Evolutionary conservation across 2,797 vertebrate genomes (phyloP), one percentile per base, ranked within the genome.

Genomic region (Halcyon chelicuti): DNA sequence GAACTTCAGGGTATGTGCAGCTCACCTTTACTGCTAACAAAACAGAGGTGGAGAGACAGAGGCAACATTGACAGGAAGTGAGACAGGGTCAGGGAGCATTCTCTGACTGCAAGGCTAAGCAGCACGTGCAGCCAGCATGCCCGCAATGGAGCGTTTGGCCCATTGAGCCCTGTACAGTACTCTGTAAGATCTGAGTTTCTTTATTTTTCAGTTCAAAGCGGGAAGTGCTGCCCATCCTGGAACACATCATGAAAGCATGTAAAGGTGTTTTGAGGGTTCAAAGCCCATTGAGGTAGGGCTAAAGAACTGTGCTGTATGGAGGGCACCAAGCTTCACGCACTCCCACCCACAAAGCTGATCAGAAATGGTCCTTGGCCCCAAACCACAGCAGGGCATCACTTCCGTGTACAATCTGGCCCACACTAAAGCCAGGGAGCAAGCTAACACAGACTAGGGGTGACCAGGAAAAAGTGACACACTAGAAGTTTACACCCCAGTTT

Each of bases 61-160:
- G 51, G 25, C 25, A 65, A 25, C 8, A 54, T 25, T 22, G 58
- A 25, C 0, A 0, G 14, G 16, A 49, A 63, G 31, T 22, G 39
- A 63, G 73, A 44, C 18, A n/a, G 39, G 7, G 25, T 28, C 28
- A 28, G n/a, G 44, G 44, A 60, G 16, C n/a, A 25, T 70, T 51
- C 31, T 40, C 46, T 42, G 42, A 10, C 4, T 67, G 26, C 0
- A 1, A 46, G 7, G 33, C 18, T 21, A 73, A 73, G 44, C 0
- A 1, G 54, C 42, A 72, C 26, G 42, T 1, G 4, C 42, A 74
- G 40, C 61, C 20, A 31, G 28, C 9, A 40, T 22, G 21, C 46
- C 63, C 1, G 1, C 22, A 80, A 25, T 1, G 4, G 13, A 60
- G 28, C 1, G 0, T 74, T 65, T 66, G 35, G n/a, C 25, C 23